Conservation (phyloP, 2,888 invertebrate species). For the Pheosia gnoma region DNA sequence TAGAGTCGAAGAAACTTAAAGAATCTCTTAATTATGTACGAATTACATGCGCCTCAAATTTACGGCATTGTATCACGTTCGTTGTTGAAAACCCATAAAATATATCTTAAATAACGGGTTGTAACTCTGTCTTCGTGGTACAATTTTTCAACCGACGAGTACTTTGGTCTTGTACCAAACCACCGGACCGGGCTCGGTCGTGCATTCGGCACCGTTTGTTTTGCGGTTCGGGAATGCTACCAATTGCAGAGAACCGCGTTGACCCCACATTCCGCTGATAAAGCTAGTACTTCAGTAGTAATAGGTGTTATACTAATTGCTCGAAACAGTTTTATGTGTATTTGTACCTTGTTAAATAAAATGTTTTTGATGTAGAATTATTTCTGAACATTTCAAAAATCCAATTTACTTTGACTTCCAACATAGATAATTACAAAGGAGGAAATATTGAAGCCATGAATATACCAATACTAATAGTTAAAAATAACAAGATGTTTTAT, state of each 20-base stretch:
- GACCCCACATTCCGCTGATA: conserved; percentile 2
- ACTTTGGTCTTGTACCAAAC: conserved; percentile 22
- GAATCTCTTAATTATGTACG: background rate
- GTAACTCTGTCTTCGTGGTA: conserved; percentile 41
- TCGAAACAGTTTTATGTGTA: no score
- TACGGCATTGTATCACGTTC: no score
- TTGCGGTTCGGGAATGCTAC: conserved; percentile 68
- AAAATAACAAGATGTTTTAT: no score
- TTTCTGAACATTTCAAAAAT: no score
- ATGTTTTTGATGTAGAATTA: no score
- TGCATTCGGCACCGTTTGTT: conserved; percentile 52
- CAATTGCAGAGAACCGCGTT: conserved; percentile 57
- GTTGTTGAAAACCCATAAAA: background rate
- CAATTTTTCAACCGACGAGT: conserved; percentile 17
- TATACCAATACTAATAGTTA: no score
- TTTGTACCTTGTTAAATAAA: no score
- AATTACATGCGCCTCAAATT: background rate
- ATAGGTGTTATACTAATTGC: background rate
- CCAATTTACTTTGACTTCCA: no score
- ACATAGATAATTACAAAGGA: no score
- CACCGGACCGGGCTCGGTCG: conserved; percentile 39
- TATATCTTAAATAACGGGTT: conserved; percentile 12
- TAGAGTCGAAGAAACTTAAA: no score
- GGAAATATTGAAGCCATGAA: no score
- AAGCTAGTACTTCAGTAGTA: conserved; percentile 40